These are phyloP conservation scores for Latheticus oryzae DNA, from an alignment of 2,888 invertebrate genomes.

Conservation along the genomic window DNA sequence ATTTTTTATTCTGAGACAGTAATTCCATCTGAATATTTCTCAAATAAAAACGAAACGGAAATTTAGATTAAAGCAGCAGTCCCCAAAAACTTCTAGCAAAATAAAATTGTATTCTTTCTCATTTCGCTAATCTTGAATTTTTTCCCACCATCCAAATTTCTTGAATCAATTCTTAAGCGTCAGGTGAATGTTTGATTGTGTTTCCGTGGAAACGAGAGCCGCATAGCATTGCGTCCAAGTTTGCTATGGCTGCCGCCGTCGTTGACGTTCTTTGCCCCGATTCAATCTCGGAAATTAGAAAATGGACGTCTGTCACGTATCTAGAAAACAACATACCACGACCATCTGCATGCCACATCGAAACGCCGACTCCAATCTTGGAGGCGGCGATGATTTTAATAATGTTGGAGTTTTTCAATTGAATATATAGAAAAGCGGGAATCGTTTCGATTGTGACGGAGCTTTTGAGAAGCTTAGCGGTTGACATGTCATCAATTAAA, in stretches of 20 bases:
- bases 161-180: conserved; percentile 26
- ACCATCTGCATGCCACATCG: conserved; percentile 25
- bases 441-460: neutral
- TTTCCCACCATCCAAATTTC: conserved; percentile 28
- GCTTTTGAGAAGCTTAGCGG: conserved; percentile 1
- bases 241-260: conserved; percentile 26
- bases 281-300: conserved; percentile 36
- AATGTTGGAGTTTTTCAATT: conserved; percentile 20
- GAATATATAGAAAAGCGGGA: neutral
- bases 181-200: conserved; percentile 33
- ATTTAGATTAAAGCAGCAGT: too few relatives aligned
- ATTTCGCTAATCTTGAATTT: too few relatives aligned
- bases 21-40: too few relatives aligned
- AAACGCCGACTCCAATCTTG: conserved; percentile 22
- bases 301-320: conserved; percentile 27
- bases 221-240: conserved; percentile 21
- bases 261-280: conserved; percentile 21
- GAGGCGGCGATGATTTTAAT: conserved; percentile 28
- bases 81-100: too few relatives aligned
- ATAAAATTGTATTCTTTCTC: too few relatives aligned
- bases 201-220: conserved; percentile 33
- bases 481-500: conserved; percentile 20
- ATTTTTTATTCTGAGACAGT: too few relatives aligned
- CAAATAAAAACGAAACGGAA: too few relatives aligned
- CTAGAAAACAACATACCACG: conserved; percentile 25